Evolutionary conservation across 2,888 invertebrate species (phyloP), one percentile per base, ranked within the genome.

Genomic region (Arge pagana): DNA sequence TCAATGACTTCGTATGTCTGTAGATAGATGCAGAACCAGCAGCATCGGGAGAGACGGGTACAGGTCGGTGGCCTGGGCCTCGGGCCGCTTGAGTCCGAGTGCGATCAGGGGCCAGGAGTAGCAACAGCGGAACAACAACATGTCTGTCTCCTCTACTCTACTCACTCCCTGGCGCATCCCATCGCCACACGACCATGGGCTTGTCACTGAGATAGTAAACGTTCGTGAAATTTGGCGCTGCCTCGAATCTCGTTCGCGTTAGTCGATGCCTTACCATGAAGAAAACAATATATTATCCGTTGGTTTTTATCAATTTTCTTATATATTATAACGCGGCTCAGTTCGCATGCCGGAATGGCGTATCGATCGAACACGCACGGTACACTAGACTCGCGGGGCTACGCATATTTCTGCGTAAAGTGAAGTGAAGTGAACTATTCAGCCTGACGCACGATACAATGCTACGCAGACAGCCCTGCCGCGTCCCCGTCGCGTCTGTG

Each of bases 301-400:
- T n/a, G n/a, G n/a, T n/a, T n/a, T n/a, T n/a, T n/a, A n/a, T n/a
- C n/a, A n/a, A n/a, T n/a, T n/a, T n/a, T n/a, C n/a, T n/a, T n/a
- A n/a, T n/a, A n/a, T n/a, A n/a, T n/a, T n/a, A n/a, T n/a, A n/a
- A 11, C 33, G 24, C 62, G 61, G 64, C 65, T 66, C 64, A 67
- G 63, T 66, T 64, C 64, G 62, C 62, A 69, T 66, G 67, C 62
- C 66, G 66, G 65, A 71, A 68, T 68, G 71, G 70, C 70, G 70
- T 72, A 74, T 74, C 69, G 74, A 74, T 72, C 72, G 71, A 64
- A 55, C 61, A 64, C 66, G 61, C 60, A 64, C 54, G 58, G 49
- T 33, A 60, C 60, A 60, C 60, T 57, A 62, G 62, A 65, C 64
- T 67, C 63, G 54, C 57, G 57, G 58, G 60, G 58, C 59, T 58